Conservation (phyloP, 2,888 invertebrate species). For the Synanthedon vespiformis region DNA sequence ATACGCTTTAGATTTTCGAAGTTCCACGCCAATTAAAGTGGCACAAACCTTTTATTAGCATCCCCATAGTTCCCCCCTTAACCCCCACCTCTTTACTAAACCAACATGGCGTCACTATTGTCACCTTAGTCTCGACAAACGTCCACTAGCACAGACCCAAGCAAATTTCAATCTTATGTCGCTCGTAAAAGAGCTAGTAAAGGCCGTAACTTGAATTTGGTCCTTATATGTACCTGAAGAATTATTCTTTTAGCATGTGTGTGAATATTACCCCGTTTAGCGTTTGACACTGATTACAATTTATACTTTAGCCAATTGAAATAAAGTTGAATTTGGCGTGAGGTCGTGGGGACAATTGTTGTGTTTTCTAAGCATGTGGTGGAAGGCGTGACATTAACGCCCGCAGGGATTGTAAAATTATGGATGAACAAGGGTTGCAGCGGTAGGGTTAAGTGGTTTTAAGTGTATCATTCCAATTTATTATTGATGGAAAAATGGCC, state of each 20-base stretch:
- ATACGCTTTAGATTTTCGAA: conserved; percentile 40
- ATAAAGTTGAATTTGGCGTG: neutral
- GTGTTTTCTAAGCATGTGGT: conserved; percentile 47
- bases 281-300: conserved; percentile 7
- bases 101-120: conserved; percentile 67
- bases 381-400: conserved; percentile 66
- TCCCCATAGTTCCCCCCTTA: conserved; percentile 41
- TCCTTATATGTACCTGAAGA: conserved; percentile 37
- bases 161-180: too few relatives aligned
- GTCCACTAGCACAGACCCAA: conserved; percentile 1
- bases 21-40: conserved; percentile 58
- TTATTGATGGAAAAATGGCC: conserved; percentile 50
- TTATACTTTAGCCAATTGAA: too few relatives aligned
- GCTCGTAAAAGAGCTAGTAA: too few relatives aligned
- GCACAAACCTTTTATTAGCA: conserved; percentile 61
- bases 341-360: conserved; percentile 18
- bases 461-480: conserved; percentile 38
- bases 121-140: conserved; percentile 50
- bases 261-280: conserved; percentile 47
- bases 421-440: conserved; percentile 51
- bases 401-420: conserved; percentile 56
- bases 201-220: too few relatives aligned
- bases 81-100: conserved; percentile 42
- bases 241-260: conserved; percentile 52
- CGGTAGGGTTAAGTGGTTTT: conserved; percentile 53